These are phyloP conservation scores for Zoanthus sociatus DNA, from an alignment of 92 coral and sea anemone species.

Conservation along the genomic window DNA sequence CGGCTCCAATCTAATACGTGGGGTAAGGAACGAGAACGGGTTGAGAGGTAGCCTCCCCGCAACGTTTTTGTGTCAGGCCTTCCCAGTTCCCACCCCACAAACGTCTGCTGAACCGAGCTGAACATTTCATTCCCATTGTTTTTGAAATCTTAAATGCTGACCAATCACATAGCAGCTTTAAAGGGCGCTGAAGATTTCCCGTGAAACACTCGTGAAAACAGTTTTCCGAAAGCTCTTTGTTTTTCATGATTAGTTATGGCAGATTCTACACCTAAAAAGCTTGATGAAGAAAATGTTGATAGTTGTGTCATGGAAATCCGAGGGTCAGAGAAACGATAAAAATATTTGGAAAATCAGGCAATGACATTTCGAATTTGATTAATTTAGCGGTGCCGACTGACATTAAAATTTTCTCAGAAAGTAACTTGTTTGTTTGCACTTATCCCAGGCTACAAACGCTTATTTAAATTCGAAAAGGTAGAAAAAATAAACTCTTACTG, in stretches of 20 bases:
- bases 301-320: constrained; percentile 5
- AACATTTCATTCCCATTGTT: constrained; percentile 29
- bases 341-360: constrained; percentile 31
- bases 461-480: constrained; percentile 47
- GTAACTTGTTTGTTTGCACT: constrained; percentile 56
- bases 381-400: constrained; percentile 30
- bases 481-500: not conserved
- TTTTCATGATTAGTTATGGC: constrained; percentile 16
- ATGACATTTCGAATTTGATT: constrained; percentile 11
- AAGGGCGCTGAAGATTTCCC: not conserved
- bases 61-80: too few relatives aligned
- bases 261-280: constrained; percentile 21
- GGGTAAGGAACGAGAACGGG: too few relatives aligned
- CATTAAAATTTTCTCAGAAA: constrained; percentile 46
- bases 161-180: constrained; percentile 34
- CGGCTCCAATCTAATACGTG: too few relatives aligned
- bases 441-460: constrained; percentile 47
- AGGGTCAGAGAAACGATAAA: constrained; percentile 25
- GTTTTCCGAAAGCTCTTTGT: constrained; percentile 4
- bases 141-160: not conserved
- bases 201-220: constrained; percentile 7
- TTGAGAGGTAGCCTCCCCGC: not conserved
- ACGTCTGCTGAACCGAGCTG: constrained; percentile 36
- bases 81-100: constrained; percentile 25
- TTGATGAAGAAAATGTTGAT: constrained; percentile 10